These are phyloP conservation scores for Andrena fulva DNA, from an alignment of 2,888 invertebrate species.

Conservation along the genomic window DNA sequence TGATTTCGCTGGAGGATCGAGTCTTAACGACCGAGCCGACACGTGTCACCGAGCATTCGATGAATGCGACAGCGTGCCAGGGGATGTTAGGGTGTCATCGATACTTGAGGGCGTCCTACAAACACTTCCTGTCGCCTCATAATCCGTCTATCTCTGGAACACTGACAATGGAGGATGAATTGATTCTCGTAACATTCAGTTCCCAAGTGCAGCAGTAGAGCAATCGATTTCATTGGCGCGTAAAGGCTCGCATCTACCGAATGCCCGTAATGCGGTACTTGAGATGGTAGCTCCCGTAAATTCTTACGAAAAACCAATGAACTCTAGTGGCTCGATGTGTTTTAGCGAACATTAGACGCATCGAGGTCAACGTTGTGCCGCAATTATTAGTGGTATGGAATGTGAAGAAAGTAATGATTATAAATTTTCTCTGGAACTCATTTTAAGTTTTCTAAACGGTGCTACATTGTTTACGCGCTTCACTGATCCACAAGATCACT, in stretches of 20 bases:
- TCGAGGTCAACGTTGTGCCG: slow-evolving; percentile 21
- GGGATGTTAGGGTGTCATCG: slow-evolving; percentile 52
- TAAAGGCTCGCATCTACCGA: slow-evolving; percentile 5
- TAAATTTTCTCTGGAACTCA: no score
- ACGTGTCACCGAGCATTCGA: slow-evolving; percentile 57
- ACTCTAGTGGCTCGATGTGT: not conserved
- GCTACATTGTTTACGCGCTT: no score
- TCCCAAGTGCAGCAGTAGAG: slow-evolving; percentile 10
- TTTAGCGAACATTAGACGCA: slow-evolving; percentile 16
- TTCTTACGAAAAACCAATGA: not conserved
- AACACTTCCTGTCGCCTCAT: slow-evolving; percentile 78
- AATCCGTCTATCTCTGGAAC: slow-evolving; percentile 23
- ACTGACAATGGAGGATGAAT: slow-evolving; percentile 4
- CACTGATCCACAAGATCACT: not conserved
- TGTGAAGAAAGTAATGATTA: not conserved
- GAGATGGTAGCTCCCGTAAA: not conserved
- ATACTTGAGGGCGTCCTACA: slow-evolving; percentile 68
- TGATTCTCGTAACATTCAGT: not conserved
- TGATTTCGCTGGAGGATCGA: slow-evolving; percentile 31
- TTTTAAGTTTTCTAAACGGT: no score
- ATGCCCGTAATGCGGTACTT: not conserved
- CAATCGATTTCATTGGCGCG: slow-evolving; percentile 25
- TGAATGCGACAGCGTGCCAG: slow-evolving; percentile 55
- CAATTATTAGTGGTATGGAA: slow-evolving; percentile 7
- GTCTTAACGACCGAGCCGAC: slow-evolving; percentile 61